These are phyloP conservation scores for Alectoris magna DNA, from an alignment of 2,797 vertebrate species.

Conservation along the genomic window DNA sequence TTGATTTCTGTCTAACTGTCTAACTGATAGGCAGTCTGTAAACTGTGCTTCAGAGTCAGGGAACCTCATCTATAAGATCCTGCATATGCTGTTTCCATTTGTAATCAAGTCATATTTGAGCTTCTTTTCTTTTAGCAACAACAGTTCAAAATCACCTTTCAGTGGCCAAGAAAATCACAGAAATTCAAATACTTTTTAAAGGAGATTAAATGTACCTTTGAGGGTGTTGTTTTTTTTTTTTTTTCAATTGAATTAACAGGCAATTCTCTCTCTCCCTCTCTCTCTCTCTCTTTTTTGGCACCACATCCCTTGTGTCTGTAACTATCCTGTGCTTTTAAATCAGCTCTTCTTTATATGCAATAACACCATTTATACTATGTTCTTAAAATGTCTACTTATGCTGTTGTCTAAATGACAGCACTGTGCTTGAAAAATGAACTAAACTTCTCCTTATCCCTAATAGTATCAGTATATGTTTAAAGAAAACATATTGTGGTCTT, in stretches of 20 bases:
- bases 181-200: neutral
- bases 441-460: slow-evolving; percentile 23
- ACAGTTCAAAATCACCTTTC: neutral
- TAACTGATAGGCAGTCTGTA: neutral
- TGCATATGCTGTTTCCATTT: neutral
- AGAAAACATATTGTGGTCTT: neutral
- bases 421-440: neutral
- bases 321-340: slow-evolving; percentile 5
- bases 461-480: slow-evolving; percentile 6
- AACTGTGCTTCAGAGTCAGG: neutral
- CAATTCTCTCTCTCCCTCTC: neutral
- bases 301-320: neutral
- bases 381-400: neutral
- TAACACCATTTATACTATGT: slow-evolving; percentile 11
- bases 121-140: neutral
- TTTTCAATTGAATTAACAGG: neutral
- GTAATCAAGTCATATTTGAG: too few relatives aligned
- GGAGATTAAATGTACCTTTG: neutral
- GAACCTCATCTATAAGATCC: neutral
- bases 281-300: neutral
- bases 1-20: neutral
- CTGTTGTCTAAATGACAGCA: neutral
- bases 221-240: neutral
- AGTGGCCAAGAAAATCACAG: neutral
- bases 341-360: neutral